Conservation (phyloP, 2,113 vertebrate genomes). For the Gobiocypris rarus region DNA sequence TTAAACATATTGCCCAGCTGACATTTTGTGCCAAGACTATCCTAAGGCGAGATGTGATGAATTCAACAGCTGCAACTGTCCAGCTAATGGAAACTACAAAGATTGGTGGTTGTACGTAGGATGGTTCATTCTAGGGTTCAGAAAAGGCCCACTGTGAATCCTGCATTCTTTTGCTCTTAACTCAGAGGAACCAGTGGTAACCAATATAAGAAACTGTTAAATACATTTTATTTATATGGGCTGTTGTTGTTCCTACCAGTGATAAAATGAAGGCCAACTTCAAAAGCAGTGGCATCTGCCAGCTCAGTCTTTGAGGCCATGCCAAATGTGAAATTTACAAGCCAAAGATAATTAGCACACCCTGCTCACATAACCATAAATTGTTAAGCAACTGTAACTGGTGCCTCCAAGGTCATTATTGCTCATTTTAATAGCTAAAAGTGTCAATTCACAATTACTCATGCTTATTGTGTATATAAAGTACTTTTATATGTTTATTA, state of each 20-base stretch:
- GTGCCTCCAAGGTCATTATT: constrained; percentile 22
- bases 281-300: constrained; percentile 40
- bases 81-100: constrained; percentile 15
- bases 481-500: background rate
- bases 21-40: constrained; percentile 19
- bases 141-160: constrained; percentile 13
- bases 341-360: constrained; percentile 43
- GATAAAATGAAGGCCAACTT: constrained; percentile 39
- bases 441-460: background rate
- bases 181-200: constrained; percentile 33
- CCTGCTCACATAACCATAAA: constrained; percentile 14
- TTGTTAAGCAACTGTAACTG: constrained; percentile 23
- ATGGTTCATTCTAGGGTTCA: constrained; percentile 13
- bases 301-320: constrained; percentile 14
- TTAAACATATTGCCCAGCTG: background rate
- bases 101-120: background rate
- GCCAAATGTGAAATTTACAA: constrained; percentile 50
- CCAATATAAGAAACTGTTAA: background rate
- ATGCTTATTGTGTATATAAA: background rate
- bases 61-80: constrained; percentile 42
- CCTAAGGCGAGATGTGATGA: background rate
- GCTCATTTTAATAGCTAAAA: constrained; percentile 4
- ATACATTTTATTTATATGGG: background rate
- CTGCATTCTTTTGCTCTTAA: constrained; percentile 26
- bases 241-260: background rate